Evolutionary conservation across 1,140 invertebrate species (phyloP), one percentile per base, ranked within the genome.

Genomic region (Penaeus chinensis): DNA sequence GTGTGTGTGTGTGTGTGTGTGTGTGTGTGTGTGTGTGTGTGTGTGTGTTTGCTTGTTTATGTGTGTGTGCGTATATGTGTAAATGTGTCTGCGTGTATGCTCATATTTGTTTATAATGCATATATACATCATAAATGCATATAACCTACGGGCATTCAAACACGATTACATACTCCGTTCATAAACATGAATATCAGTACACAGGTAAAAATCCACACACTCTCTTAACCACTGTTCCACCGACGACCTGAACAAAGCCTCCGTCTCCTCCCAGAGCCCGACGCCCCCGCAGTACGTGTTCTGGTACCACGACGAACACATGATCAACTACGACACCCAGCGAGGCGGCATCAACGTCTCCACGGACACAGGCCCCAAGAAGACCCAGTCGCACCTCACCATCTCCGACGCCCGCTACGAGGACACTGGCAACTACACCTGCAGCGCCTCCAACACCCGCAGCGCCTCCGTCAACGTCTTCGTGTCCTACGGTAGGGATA

Each of bases 251-350:
- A 20, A 10, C 47, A 91, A 0, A 32, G 32, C 91, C 63, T 91
- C 91, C 81, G 22, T 47, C 18, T 90, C 89, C 22, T 90, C 90
- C 11, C 91, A 92, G 91, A 92, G 92, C 76, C 92, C 92, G 0
- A 91, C 92, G 61, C 91, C 92, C 13, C 93, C 92, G 2, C 90
- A 92, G 77, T 93, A 91, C 90, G 92, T 93, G 74, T 93, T 93
- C 88, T 93, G 93, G 93, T 93, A 96, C 93, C 96, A 97, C 93
- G 97, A 97, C 93, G 96, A 96, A 91, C 95, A 95, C 83, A 97
- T 97, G 95, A 97, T 97, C 93, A 98, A 97, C 93, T 98, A 97
- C 92, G 96, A 97, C 92, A 96, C 95, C 61, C 94, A 95, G 5
- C 94, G 96, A 77, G 95, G 96, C 71, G 96, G 96, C 83, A 96